These are phyloP conservation scores for Vombatus ursinus DNA, from an alignment of 2,113 vertebrate species.

Conservation along the genomic window DNA sequence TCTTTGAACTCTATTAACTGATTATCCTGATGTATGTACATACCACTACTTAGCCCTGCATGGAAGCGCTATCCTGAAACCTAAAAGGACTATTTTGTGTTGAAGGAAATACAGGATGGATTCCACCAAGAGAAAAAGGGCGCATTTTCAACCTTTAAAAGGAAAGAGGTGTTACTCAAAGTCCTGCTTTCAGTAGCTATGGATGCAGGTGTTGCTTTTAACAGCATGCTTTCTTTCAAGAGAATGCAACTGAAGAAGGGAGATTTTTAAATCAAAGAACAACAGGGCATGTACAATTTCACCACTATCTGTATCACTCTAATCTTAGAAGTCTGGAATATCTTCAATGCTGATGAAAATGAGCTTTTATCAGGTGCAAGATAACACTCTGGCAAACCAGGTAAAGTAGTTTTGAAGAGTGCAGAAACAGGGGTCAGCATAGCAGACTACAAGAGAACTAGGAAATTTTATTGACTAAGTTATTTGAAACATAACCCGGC, in stretches of 20 bases:
- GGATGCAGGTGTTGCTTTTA: slow-evolving; percentile 34
- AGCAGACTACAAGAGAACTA: background rate
- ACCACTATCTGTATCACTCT: background rate
- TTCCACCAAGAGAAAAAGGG: slow-evolving; percentile 39
- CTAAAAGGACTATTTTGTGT: slow-evolving; percentile 14
- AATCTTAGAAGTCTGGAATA: background rate
- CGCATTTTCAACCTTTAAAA: slow-evolving; percentile 42
- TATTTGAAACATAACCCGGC: background rate
- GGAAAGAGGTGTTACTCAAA: slow-evolving; percentile 16
- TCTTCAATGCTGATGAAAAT: background rate
- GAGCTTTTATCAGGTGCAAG: background rate
- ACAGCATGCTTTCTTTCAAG: slow-evolving; percentile 43
- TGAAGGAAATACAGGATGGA: slow-evolving; percentile 13
- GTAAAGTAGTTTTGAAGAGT: background rate
- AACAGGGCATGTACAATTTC: slow-evolving; percentile 6
- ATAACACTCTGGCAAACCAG: background rate
- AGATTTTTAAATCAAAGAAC: slow-evolving; percentile 58
- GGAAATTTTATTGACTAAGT: background rate
- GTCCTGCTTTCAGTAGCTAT: slow-evolving; percentile 34
- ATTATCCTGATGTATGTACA: slow-evolving; percentile 32
- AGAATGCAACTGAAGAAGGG: slow-evolving; percentile 18
- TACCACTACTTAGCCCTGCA: slow-evolving; percentile 38
- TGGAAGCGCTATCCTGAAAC: slow-evolving; percentile 13
- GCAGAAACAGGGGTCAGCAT: background rate
- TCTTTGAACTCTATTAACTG: slow-evolving; percentile 18